phyloP scores from a whole-genome alignment of 1,140 invertebrate species.

The Acromyrmex echinatior region DNA sequence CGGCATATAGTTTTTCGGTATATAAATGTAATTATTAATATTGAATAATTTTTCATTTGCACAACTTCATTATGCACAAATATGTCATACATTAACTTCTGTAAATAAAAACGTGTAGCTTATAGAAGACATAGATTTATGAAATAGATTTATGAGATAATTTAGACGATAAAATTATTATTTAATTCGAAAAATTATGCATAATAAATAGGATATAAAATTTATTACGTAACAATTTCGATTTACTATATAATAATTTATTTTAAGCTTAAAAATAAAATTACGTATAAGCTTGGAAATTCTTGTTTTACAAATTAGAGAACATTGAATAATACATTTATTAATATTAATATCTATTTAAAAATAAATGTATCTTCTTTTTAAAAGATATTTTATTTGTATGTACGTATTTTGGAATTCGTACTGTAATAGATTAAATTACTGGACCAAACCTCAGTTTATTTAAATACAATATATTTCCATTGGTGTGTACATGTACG shows the following conservation, averaged over 20 bases:
- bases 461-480: no score
- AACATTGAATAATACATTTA: background rate
- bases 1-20: background rate
- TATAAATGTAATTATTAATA: background rate
- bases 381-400: background rate
- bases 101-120: background rate
- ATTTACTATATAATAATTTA: constrained; percentile 27
- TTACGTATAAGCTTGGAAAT: constrained; percentile 11
- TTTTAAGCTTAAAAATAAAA: constrained; percentile 13
- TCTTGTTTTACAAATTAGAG: background rate
- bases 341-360: constrained; percentile 15
- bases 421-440: no score
- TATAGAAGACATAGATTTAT: background rate
- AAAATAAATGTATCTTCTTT: constrained; percentile 7
- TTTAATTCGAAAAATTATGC: constrained; percentile 26
- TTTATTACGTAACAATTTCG: background rate
- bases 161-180: background rate
- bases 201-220: constrained; percentile 19
- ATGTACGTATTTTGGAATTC: background rate
- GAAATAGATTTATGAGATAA: no score
- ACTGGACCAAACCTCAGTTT: no score
- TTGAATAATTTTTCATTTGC: background rate
- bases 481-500: no score
- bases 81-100: background rate
- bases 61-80: background rate